Base-by-base conservation (phyloP, 2,888 invertebrate species). In the Leptopilina myrica region DNA sequence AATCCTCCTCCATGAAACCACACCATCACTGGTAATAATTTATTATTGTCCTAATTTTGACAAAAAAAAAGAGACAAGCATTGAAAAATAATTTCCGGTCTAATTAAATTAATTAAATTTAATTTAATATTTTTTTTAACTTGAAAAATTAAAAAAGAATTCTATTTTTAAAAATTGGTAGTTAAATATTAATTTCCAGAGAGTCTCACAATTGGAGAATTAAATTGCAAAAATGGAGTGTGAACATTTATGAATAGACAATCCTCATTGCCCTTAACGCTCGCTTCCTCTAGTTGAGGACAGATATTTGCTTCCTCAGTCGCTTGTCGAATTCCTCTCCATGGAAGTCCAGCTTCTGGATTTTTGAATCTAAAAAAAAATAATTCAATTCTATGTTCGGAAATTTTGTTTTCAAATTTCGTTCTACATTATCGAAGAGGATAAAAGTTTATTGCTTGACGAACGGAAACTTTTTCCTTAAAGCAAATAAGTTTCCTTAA, bases 221-320 rank as follows among this genome's bases (percentile, higher is more conserved):
- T 6, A 20, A 67, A 67, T 15, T 49, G 11, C 6, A 20, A 12
- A 9, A 49, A 5, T 49, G 67, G 67, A 12, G 67, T 49, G 12
- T 20, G 49, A 20, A 67, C 20, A 49, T 77, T 85, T 49, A 85
- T 59, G 62, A 83, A 85, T 0, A 85, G 69, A 49, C 85, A 85
- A 49, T 85, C 67, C 49, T 67, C 67, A 49, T 67, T 12, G 6
- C 67, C 67, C 5, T 2, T 7, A 7, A 49, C 14, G 15, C 1
- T 67, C 5, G 15, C 46, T 12, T 20, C 43, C 20, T 11, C 20
- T 15, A 20, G 5, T 46, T 67, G 67, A 9, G 20, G 20, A 67
- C 67, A 67, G 11, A 12, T 5, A 6, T 20, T 15, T 20, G 12
- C 26, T 9, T 67, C 67, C 5, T 67, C 46, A 4, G 15, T 15